Evolutionary conservation across 2,888 invertebrate genomes (phyloP).

Genomic region (Watsonalla cultraria): DNA sequence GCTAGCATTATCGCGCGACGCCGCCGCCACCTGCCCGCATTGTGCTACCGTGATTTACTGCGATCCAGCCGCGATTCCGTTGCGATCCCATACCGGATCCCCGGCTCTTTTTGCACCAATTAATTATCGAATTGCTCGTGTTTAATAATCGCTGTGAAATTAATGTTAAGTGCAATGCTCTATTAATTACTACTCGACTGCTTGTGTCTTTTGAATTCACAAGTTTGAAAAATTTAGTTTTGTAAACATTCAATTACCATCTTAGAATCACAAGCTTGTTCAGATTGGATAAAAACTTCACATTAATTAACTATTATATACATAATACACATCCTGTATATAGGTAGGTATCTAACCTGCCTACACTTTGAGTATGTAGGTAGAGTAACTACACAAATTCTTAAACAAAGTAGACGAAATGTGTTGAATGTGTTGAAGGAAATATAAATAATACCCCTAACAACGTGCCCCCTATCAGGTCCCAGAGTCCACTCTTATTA

Average conservation of each 20-base stretch:
- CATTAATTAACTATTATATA: no score
- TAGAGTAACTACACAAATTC: no score
- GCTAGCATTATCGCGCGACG: constrained; percentile 74
- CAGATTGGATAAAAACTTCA: no score
- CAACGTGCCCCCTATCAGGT: constrained; percentile 59
- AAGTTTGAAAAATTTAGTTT: not conserved
- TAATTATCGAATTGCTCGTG: constrained; percentile 75
- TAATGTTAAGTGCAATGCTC: constrained; percentile 60
- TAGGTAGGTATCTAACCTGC: no score
- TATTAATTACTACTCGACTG: constrained; percentile 16
- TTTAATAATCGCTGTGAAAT: constrained; percentile 74
- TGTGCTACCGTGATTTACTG: constrained; percentile 76
- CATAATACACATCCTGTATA: no score
- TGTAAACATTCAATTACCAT: no score
- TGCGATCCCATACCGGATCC: constrained; percentile 62
- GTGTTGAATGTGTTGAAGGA: constrained; percentile 23
- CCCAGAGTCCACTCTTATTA: constrained; percentile 66
- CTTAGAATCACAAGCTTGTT: no score
- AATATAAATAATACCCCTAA: constrained; percentile 63
- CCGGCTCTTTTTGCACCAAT: constrained; percentile 74
- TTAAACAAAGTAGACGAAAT: no score
- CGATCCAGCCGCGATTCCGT: constrained; percentile 68
- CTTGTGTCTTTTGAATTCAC: not conserved
- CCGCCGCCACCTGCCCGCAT: constrained; percentile 76
- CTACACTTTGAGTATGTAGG: no score